These are phyloP conservation scores for Siniperca obscura DNA, from an alignment of 2,797 vertebrate species.

Conservation along the genomic window DNA sequence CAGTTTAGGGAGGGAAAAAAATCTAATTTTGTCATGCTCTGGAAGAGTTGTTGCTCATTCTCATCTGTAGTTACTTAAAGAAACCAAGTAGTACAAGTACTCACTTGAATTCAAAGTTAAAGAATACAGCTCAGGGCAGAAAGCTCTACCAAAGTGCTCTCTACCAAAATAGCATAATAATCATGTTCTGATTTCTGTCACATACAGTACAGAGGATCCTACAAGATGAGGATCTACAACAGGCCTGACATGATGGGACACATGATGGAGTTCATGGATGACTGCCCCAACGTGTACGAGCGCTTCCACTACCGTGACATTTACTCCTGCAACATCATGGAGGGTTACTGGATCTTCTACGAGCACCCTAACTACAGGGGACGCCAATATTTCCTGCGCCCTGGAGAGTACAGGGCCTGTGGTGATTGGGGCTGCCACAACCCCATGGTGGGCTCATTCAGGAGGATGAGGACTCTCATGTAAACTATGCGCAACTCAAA, in stretches of 20 bases:
- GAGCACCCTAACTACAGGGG: conserved; percentile 88
- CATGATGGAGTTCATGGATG: conserved; percentile 86
- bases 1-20: conserved; percentile 54
- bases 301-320: conserved; percentile 82
- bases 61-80: conserved; percentile 53
- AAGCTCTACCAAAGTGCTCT: conserved; percentile 22
- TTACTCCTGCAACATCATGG: conserved; percentile 84
- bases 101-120: conserved; percentile 50
- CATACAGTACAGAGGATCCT: conserved; percentile 84
- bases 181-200: conserved; percentile 28
- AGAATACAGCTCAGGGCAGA: conserved; percentile 24
- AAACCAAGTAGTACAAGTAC: conserved; percentile 28
- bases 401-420: conserved; percentile 84
- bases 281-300: conserved; percentile 84
- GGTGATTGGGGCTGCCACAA: conserved; percentile 84
- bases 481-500: conserved; percentile 57
- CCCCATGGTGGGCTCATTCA: conserved; percentile 86
- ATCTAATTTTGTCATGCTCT: conserved; percentile 52
- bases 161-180: conserved; percentile 42
- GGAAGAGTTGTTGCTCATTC: conserved; percentile 50
- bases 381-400: conserved; percentile 85
- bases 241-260: conserved; percentile 83
- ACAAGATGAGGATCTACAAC: conserved; percentile 85
- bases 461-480: conserved; percentile 82
- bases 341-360: conserved; percentile 87